Evolutionary conservation across 2,888 invertebrate genomes (phyloP).

Genomic region (Nezara viridula): DNA sequence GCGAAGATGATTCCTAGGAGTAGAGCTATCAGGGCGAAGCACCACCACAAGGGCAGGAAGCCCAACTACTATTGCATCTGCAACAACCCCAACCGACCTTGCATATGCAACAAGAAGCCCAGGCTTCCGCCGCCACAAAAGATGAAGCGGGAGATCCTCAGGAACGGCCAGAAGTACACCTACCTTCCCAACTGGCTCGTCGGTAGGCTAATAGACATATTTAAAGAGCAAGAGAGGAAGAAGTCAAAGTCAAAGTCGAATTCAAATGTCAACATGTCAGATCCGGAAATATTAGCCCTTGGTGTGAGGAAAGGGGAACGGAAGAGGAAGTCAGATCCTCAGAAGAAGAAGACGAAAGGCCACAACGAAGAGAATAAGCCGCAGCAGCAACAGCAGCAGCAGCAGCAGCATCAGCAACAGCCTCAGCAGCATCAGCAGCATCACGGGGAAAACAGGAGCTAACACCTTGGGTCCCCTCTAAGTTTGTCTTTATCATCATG

Average conservation of each 20-base stretch:
- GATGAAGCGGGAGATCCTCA: neutral
- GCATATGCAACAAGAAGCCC: neutral
- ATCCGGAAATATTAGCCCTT: neutral
- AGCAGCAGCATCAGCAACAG: neutral
- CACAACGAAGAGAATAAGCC: neutral
- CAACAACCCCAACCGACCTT: neutral
- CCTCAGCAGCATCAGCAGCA: neutral
- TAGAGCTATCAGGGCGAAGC: neutral
- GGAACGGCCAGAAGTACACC: conserved; percentile 25
- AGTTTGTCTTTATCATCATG: neutral
- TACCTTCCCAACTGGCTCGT: conserved; percentile 30
- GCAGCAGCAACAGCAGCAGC: neutral
- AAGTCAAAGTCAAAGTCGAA: neutral
- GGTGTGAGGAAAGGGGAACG: neutral
- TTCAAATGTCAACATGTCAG: neutral
- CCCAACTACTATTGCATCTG: neutral
- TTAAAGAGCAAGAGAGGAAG: conserved; percentile 4
- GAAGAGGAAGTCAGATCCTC: neutral
- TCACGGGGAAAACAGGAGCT: neutral
- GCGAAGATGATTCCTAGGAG: neutral
- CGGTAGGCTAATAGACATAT: neutral
- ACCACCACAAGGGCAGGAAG: neutral
- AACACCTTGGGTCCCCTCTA: neutral
- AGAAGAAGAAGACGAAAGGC: neutral
- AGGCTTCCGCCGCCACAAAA: neutral